Conservation (phyloP, 2,797 vertebrate species). For the Helostoma temminkii region DNA sequence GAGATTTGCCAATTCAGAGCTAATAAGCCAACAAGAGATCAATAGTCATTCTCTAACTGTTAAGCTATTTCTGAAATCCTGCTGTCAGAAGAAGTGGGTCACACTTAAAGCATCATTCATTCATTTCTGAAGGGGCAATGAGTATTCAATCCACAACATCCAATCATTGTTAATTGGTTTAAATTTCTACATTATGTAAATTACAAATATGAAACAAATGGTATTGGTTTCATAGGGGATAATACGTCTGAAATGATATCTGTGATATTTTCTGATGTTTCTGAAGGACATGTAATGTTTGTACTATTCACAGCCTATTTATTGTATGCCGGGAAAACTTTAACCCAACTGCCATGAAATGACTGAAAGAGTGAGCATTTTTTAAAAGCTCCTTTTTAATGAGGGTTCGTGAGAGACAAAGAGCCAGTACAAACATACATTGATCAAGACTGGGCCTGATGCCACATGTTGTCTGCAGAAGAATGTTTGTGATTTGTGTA, state of each 20-base stretch:
- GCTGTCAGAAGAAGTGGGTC: conserved; percentile 33
- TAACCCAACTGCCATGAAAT: background rate
- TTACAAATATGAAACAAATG: conserved; percentile 6
- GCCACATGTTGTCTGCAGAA: conserved; percentile 1
- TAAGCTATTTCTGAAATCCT: conserved; percentile 12
- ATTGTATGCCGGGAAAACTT: conserved; percentile 16
- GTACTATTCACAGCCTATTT: background rate
- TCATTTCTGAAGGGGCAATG: conserved; percentile 43
- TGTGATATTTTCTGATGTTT: conserved; percentile 16
- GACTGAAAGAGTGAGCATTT: background rate
- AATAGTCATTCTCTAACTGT: conserved; percentile 43
- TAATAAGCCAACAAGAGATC: conserved; percentile 31
- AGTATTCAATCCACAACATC: conserved; percentile 31
- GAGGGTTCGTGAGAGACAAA: background rate
- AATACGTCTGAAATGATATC: background rate
- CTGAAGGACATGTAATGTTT: conserved; percentile 10
- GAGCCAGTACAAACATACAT: background rate
- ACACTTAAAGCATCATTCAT: conserved; percentile 46
- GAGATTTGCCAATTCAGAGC: conserved; percentile 18
- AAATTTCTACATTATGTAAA: background rate
- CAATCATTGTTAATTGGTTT: conserved; percentile 50
- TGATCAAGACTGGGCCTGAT: conserved; percentile 2
- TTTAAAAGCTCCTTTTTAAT: conserved; percentile 13
- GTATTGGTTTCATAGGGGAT: background rate
- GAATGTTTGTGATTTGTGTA: conserved; percentile 6